These are phyloP conservation scores for Danio rerio DNA, from an alignment of 2,113 vertebrate species.

Conservation along the genomic window GRCz12tu NC_133178.1:19473501-19474000, in stretches of 20 bases:
- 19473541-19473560: no score
- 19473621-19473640: constrained; percentile 75
- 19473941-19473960: neutral
- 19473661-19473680: constrained; percentile 79
- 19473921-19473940: neutral
- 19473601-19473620: constrained; percentile 73
- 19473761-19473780: neutral
- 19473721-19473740: constrained; percentile 46
- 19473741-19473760: constrained; percentile 28
- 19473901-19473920: neutral
- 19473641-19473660: constrained; percentile 80
- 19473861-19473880: neutral
- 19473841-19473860: neutral
- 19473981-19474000: constrained; percentile 55
- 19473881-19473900: neutral
- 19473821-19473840: constrained; percentile 17
- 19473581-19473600: constrained; percentile 2
- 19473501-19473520: no score
- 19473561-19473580: neutral
- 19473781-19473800: constrained; percentile 11
- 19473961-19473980: constrained; percentile 37
- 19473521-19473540: no score
- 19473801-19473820: constrained; percentile 18
- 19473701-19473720: constrained; percentile 45
- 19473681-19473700: constrained; percentile 76